phyloP scores from a whole-genome alignment of 2,888 invertebrate genomes.

The Lordiphosa fenestrarum region DNA sequence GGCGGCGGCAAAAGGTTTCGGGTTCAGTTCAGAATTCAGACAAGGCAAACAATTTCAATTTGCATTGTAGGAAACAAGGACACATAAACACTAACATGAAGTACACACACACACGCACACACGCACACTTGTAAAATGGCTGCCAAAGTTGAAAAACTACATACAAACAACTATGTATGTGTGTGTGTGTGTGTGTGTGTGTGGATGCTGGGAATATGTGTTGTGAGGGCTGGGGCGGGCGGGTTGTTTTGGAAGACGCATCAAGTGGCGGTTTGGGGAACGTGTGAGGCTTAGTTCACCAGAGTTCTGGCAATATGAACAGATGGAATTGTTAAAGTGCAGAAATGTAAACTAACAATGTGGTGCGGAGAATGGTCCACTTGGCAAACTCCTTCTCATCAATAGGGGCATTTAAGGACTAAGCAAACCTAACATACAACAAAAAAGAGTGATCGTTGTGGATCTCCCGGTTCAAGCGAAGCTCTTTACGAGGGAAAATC shows the following conservation, averaged over 20 bases:
- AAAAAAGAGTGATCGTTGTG: no score
- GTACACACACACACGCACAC: constrained; percentile 20
- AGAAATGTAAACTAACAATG: constrained; percentile 1
- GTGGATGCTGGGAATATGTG: background rate
- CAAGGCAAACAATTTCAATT: constrained; percentile 73
- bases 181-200: background rate
- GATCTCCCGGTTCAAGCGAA: no score
- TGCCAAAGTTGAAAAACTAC: constrained; percentile 59
- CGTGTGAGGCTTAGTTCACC: constrained; percentile 9
- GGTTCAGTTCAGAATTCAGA: constrained; percentile 61
- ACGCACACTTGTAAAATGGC: constrained; percentile 39
- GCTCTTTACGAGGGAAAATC: no score
- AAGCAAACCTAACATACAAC: no score
- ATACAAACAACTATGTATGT: background rate
- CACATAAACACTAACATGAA: constrained; percentile 2
- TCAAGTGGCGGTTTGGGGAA: background rate
- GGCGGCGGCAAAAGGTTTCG: constrained; percentile 36
- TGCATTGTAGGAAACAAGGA: constrained; percentile 64
- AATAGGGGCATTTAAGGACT: no score
- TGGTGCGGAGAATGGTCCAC: no score
- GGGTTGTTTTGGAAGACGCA: background rate
- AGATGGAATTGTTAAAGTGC: constrained; percentile 10
- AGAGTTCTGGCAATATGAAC: constrained; percentile 7
- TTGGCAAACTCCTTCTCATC: no score
- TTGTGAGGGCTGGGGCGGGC: background rate